These are phyloP conservation scores for Scomber colias DNA, from an alignment of 2,113 vertebrate genomes.

Conservation along the genomic window DNA sequence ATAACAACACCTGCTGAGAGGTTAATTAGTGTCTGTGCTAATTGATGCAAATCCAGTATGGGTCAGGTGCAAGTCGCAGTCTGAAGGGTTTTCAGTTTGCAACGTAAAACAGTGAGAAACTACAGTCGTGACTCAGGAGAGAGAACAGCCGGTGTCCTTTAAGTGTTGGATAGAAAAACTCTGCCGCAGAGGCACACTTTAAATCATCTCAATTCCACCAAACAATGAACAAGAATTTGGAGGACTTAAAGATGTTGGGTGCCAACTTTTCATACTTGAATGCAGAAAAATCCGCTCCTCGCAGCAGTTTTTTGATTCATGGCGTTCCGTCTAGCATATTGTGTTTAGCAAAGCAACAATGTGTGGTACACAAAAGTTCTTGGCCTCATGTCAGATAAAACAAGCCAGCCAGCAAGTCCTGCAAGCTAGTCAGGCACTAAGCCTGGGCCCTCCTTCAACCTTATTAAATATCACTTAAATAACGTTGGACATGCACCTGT, in stretches of 20 bases:
- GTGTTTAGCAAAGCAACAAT: too few relatives aligned
- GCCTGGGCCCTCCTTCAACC: too few relatives aligned
- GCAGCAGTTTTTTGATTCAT: not conserved
- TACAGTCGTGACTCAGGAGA: not conserved
- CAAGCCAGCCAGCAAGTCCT: too few relatives aligned
- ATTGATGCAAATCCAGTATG: slow-evolving; percentile 32
- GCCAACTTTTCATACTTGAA: slow-evolving; percentile 8
- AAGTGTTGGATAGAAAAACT: not conserved
- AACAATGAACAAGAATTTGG: slow-evolving; percentile 2
- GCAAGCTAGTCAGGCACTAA: too few relatives aligned
- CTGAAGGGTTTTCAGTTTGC: not conserved
- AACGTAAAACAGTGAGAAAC: not conserved
- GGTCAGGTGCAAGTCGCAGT: not conserved
- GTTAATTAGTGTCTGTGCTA: slow-evolving; percentile 35
- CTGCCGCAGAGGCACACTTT: not conserved
- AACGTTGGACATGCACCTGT: too few relatives aligned
- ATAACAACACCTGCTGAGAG: slow-evolving; percentile 33
- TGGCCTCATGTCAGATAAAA: too few relatives aligned
- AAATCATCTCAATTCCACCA: not conserved
- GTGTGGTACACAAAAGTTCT: too few relatives aligned
- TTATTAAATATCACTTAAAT: too few relatives aligned
- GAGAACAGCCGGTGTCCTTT: not conserved
- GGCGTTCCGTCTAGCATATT: not conserved
- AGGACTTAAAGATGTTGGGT: not conserved
- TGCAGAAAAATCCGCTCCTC: not conserved